Evolutionary conservation across 2,797 vertebrate genomes (phyloP).

Genomic region (Pogonophryne albipinna): DNA sequence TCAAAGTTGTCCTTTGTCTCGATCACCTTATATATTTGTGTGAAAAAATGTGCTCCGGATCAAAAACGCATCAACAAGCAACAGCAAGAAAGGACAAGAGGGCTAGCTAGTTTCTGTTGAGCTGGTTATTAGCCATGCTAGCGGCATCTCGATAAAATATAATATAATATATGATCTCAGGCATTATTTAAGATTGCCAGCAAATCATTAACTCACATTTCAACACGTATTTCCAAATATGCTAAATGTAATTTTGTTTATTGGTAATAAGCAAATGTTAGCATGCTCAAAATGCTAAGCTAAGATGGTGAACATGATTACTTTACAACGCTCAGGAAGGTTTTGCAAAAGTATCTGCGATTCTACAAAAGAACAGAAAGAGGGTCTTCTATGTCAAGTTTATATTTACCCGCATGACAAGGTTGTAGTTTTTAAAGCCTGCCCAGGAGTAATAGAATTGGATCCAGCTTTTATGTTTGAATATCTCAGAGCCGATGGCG

Average conservation of each 20-base stretch:
- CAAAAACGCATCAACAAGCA: not conserved
- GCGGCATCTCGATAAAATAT: not conserved
- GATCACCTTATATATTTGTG: conserved; percentile 72
- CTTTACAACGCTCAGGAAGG: not conserved
- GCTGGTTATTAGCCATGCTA: too few species aligned
- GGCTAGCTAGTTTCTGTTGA: not conserved
- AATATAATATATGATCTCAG: not conserved
- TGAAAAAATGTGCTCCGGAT: not conserved
- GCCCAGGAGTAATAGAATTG: conserved; percentile 88
- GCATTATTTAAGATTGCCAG: not conserved
- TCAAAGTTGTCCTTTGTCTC: conserved; percentile 87
- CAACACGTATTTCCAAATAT: not conserved
- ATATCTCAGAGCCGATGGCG: conserved; percentile 81
- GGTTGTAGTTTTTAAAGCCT: conserved; percentile 86
- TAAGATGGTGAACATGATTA: too few species aligned
- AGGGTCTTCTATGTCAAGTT: not conserved
- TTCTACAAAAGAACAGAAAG: not conserved
- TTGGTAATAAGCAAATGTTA: not conserved
- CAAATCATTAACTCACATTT: not conserved
- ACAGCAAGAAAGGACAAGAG: not conserved
- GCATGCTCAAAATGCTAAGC: not conserved
- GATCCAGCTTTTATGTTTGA: conserved; percentile 82
- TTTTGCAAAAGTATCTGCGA: not conserved
- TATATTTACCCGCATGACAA: conserved; percentile 84
- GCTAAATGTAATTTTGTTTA: too few species aligned